Evolutionary conservation across 2,113 vertebrate species (phyloP).

Genomic region (Solea solea): DNA sequence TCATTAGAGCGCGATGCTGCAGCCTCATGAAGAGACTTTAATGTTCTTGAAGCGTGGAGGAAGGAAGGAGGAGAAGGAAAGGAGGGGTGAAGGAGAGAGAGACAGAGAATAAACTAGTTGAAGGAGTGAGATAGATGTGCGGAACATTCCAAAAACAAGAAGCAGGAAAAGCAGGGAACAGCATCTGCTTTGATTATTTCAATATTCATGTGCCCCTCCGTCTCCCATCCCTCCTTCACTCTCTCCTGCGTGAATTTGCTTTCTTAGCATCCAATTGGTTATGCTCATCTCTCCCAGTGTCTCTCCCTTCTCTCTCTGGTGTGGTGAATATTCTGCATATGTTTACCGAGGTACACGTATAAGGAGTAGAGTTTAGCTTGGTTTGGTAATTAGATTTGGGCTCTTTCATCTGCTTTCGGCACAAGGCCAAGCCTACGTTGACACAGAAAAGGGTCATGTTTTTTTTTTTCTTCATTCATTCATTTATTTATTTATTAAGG

Average conservation of each 20-base stretch:
- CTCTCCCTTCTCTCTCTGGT: slow-evolving; percentile 24
- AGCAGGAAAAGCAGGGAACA: slow-evolving; percentile 54
- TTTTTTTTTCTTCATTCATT: slow-evolving; percentile 11
- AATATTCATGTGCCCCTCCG: slow-evolving; percentile 66
- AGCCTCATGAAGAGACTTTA: slow-evolving; percentile 77
- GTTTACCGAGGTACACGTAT: slow-evolving; percentile 42
- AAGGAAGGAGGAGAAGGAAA: neutral
- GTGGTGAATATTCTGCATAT: slow-evolving; percentile 69
- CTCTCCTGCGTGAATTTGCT: slow-evolving; percentile 67
- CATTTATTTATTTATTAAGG: neutral
- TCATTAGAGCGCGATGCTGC: slow-evolving; percentile 86
- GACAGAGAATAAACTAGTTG: slow-evolving; percentile 65
- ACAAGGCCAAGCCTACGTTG: slow-evolving; percentile 35
- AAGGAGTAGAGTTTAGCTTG: slow-evolving; percentile 50
- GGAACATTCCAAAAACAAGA: slow-evolving; percentile 75
- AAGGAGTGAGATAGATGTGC: slow-evolving; percentile 75
- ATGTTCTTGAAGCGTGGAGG: slow-evolving; percentile 76
- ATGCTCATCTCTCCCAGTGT: slow-evolving; percentile 58
- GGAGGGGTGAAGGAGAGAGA: slow-evolving; percentile 33
- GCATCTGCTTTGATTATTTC: slow-evolving; percentile 74
- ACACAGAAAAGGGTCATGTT: slow-evolving; percentile 48
- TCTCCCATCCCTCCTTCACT: slow-evolving; percentile 48
- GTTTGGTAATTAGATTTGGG: slow-evolving; percentile 67
- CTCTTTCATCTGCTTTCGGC: slow-evolving; percentile 64
- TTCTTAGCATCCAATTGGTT: slow-evolving; percentile 70